These are phyloP conservation scores for Ciconia stormi DNA, from an alignment of 2,113 vertebrate genomes.

Conservation along the genomic window DNA sequence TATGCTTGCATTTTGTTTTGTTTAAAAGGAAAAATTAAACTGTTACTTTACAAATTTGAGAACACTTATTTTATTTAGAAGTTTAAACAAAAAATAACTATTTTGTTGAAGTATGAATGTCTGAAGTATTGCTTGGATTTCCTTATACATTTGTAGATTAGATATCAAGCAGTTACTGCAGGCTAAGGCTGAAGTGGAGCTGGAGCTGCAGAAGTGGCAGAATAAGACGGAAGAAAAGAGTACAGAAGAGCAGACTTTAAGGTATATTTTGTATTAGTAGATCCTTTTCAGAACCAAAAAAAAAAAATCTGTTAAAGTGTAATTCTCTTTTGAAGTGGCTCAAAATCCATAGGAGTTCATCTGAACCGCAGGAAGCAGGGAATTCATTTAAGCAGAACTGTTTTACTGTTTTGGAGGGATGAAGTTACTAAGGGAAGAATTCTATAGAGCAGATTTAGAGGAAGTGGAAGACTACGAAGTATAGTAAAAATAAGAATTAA, in stretches of 20 bases:
- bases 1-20: background rate
- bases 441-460: background rate
- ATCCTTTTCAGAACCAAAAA: background rate
- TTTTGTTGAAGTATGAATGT: background rate
- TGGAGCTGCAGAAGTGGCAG: slow-evolving; percentile 67
- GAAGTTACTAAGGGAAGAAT: background rate
- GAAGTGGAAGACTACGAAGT: background rate
- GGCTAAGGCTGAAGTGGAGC: slow-evolving; percentile 69
- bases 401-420: background rate
- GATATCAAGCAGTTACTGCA: slow-evolving; percentile 74
- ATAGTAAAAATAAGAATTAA: background rate
- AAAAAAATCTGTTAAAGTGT: background rate
- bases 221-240: slow-evolving; percentile 18
- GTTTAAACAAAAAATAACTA: background rate
- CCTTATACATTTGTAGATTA: slow-evolving; percentile 61
- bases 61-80: background rate
- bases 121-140: background rate
- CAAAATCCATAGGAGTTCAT: background rate
- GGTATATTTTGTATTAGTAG: slow-evolving; percentile 11
- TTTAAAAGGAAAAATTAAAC: background rate
- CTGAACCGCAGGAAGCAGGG: background rate
- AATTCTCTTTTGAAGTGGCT: background rate
- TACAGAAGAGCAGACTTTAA: slow-evolving; percentile 14
- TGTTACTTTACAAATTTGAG: background rate
- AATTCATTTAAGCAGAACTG: background rate